Conservation (phyloP, 1,140 invertebrate species). For the Papilio polytes region DNA sequence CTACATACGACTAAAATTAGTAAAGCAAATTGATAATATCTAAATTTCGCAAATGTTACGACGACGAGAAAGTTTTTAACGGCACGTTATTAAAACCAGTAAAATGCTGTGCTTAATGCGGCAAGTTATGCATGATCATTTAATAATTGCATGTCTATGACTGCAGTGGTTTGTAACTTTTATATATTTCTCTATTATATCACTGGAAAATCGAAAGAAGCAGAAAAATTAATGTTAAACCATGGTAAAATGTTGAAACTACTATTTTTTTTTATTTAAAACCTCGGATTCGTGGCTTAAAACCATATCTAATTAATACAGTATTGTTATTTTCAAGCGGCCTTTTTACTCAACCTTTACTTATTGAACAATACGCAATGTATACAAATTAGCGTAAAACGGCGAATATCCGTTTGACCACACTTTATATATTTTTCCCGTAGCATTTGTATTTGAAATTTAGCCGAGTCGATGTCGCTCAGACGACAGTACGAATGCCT, state of each 20-base stretch:
- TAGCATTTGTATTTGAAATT: background rate
- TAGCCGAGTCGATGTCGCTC: no score
- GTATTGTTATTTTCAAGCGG: background rate
- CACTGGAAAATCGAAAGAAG: background rate
- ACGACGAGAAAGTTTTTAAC: conserved; percentile 7
- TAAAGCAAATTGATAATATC: background rate
- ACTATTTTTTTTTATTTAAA: background rate
- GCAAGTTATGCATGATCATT: background rate
- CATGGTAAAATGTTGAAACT: background rate
- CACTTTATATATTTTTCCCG: background rate
- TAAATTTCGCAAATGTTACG: background rate
- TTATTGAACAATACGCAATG: conserved; percentile 12
- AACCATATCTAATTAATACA: background rate
- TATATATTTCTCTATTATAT: background rate
- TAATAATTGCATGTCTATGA: conserved; percentile 9
- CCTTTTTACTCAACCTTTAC: conserved; percentile 6
- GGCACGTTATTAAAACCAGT: background rate
- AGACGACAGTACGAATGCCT: background rate
- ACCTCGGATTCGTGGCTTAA: background rate
- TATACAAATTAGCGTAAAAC: conserved; percentile 10
- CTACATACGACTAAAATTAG: background rate
- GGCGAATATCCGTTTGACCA: conserved; percentile 13
- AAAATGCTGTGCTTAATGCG: background rate
- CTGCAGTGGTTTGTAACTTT: background rate
- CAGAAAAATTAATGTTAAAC: background rate